Evolutionary conservation across 2,113 vertebrate genomes (phyloP), one percentile per base, ranked within the genome.

Genomic region (Tiliqua scincoides): DNA sequence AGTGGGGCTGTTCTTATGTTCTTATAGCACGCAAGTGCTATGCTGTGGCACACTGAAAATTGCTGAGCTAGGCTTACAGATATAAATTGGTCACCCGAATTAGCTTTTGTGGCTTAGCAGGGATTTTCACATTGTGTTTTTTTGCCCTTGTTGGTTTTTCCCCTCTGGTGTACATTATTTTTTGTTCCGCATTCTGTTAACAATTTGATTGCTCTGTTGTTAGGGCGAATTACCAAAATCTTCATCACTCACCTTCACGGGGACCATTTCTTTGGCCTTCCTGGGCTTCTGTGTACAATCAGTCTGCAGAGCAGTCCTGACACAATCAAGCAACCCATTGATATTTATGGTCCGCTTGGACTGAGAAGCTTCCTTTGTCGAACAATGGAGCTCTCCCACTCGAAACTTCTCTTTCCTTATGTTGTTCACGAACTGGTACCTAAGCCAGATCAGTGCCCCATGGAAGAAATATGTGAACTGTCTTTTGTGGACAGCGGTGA

Each of bases 171-270:
- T 20, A 18, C 32, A 52, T 79, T 37, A 61, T 21, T 12, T 37
- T 17, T 32, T 20, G 7, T 76, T 15, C 32, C 32, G 18, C 30
- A 6, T 59, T 32, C 48, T 59, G 52, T 85, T 37, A 5, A 59
- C 1, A 9, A 14, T 78, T 83, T 32, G 11, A 14, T 59, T 79
- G 57, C 0, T 84, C 74, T 86, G 11, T 85, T 88, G 71, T 82
- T 27, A 99, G 98, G 98, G 73, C 97, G 95, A 85, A 98, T 99
- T 59, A 97, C 97, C 87, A 99, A 99, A 95, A 97, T 99, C 77
- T 99, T 99, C 94, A 98, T 99, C 81, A 98, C 98, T 0, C 98
- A 99, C 77, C 94, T 99, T 11, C 98, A 99, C 18, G 98, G 98
- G 1, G 98, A 99, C 85, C 98, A 99, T 93, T 54, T 99, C 2